These are phyloP conservation scores for Eurystomus gularis DNA, from an alignment of 2,113 vertebrate species.

Conservation along the genomic window DNA sequence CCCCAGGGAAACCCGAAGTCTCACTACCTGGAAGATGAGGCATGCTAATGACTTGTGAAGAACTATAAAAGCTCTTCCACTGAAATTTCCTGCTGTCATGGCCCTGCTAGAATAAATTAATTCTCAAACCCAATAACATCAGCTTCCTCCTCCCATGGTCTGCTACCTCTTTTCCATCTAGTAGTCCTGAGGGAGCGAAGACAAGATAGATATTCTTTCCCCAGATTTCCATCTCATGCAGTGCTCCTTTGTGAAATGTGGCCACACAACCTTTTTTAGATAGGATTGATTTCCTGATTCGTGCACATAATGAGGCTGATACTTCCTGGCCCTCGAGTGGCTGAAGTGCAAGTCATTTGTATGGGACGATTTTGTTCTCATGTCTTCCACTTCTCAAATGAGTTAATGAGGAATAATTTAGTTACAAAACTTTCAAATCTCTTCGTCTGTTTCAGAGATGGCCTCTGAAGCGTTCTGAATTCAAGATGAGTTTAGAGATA, in stretches of 20 bases:
- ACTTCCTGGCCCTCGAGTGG: background rate
- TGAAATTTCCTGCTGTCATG: background rate
- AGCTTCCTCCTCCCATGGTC: background rate
- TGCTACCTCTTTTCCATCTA: background rate
- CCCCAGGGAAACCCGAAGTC: background rate
- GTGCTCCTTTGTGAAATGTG: background rate
- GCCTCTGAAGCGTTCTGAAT: background rate
- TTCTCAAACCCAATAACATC: background rate
- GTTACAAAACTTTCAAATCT: background rate
- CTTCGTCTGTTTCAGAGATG: background rate
- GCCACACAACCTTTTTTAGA: fast-evolving
- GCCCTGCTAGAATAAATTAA: background rate
- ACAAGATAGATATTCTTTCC: background rate
- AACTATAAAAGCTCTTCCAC: background rate
- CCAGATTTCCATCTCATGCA: background rate
- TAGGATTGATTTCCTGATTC: background rate
- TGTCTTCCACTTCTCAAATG: background rate
- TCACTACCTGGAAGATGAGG: background rate
- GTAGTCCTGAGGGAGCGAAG: background rate
- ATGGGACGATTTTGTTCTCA: background rate
- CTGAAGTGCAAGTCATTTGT: background rate
- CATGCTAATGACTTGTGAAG: background rate
- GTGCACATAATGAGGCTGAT: background rate
- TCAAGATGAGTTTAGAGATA: background rate
- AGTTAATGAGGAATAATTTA: background rate